phyloP scores from a whole-genome alignment of 37 sponge, comb jelly and placozoan species.

The Crambe crambe region DNA sequence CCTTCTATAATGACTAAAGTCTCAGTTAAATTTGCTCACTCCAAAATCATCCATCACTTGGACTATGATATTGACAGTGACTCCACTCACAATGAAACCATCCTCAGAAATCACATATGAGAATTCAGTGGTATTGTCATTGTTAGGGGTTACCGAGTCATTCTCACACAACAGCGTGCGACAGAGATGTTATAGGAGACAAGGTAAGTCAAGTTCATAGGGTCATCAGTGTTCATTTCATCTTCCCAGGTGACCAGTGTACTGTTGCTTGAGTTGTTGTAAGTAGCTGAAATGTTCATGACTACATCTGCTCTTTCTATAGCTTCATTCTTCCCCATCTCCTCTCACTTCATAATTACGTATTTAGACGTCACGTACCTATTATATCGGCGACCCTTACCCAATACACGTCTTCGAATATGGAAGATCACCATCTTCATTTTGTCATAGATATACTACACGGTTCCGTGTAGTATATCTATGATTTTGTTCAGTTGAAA shows the following conservation, averaged over 20 bases:
- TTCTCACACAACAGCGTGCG: background rate
- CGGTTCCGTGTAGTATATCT: too few species aligned
- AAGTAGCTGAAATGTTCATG: background rate
- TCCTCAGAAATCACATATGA: background rate
- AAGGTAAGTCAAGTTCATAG: background rate
- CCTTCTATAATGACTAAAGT: background rate
- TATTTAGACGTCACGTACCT: too few species aligned
- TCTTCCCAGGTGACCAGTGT: constrained; percentile 1
- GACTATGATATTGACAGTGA: background rate
- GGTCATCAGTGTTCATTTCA: too few species aligned
- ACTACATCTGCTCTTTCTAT: background rate
- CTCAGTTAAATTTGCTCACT: background rate
- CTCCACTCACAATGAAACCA: constrained; percentile 2
- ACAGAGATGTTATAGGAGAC: background rate
- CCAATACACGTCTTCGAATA: too few species aligned
- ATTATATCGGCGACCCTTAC: too few species aligned
- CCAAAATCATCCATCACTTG: background rate
- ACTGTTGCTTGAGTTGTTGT: background rate
- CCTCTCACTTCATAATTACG: too few species aligned
- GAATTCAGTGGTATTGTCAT: background rate
- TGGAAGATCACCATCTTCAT: too few species aligned
- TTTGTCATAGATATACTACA: too few species aligned
- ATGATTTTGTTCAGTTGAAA: too few species aligned
- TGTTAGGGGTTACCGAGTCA: background rate
- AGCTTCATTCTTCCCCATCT: too few species aligned